These are phyloP conservation scores for Mystacornis crossleyi DNA, from an alignment of 2,113 vertebrate species.

Conservation along the genomic window DNA sequence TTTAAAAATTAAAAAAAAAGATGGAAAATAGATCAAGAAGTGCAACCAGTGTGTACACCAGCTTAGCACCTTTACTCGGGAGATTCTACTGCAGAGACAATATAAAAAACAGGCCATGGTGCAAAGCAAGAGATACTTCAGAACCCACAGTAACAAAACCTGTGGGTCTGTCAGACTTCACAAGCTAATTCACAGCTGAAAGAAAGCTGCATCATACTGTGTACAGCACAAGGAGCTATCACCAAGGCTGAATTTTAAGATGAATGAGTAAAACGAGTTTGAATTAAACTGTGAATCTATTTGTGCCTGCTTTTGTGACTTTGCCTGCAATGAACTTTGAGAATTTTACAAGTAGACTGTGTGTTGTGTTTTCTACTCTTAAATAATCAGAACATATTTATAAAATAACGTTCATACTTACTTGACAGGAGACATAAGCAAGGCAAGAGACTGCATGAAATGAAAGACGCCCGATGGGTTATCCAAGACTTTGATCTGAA, in stretches of 20 bases:
- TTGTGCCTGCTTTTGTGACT: not conserved
- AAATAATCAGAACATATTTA: not conserved
- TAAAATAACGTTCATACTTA: conserved; percentile 61
- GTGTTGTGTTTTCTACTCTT: not conserved
- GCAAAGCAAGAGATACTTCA: not conserved
- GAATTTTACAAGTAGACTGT: not conserved
- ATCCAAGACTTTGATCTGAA: conserved; percentile 89
- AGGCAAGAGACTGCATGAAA: conserved; percentile 95
- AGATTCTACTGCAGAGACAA: not conserved
- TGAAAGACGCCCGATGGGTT: conserved; percentile 88
- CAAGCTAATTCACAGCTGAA: not conserved
- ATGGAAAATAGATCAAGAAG: not conserved
- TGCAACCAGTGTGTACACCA: not conserved
- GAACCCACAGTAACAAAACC: not conserved
- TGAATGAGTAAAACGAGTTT: not conserved
- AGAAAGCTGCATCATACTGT: not conserved
- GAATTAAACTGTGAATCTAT: not conserved
- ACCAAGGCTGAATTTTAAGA: not conserved
- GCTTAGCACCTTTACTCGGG: not conserved
- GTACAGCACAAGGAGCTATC: not conserved
- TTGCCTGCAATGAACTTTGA: not conserved
- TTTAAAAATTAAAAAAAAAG: not conserved
- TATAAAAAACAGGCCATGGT: accelerated
- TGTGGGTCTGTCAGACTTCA: not conserved
- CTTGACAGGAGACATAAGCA: conserved; percentile 92